Conservation (phyloP, 2,113 vertebrate species). For the Maccullochella peelii region DNA sequence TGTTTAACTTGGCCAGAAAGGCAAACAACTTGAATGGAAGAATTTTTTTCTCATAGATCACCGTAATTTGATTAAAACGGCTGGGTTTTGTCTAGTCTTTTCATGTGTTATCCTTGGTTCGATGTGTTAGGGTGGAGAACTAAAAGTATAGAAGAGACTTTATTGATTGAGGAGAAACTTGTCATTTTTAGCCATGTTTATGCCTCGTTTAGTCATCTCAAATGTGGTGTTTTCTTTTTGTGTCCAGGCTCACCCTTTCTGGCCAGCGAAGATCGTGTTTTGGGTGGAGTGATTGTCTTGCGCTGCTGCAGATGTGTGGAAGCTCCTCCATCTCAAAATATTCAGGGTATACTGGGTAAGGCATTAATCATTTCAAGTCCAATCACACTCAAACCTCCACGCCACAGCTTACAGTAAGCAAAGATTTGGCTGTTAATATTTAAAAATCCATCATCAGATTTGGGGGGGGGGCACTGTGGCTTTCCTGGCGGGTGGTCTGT, state of each 20-base stretch:
- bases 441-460: constrained; percentile 41
- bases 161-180: constrained; percentile 12
- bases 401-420: not conserved
- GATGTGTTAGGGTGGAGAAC: constrained; percentile 7
- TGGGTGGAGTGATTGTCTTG: constrained; percentile 97
- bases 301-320: constrained; percentile 93
- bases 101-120: constrained; percentile 19
- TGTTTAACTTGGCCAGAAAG: constrained; percentile 64
- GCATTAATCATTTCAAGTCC: constrained; percentile 16
- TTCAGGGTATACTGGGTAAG: constrained; percentile 94
- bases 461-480: not conserved
- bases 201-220: not conserved
- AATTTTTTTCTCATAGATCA: constrained; percentile 23
- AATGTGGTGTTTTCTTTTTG: constrained; percentile 54
- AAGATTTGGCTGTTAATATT: constrained; percentile 33
- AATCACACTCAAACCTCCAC: not conserved
- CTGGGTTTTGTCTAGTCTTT: constrained; percentile 25
- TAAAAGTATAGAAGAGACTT: not conserved
- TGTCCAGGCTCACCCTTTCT: constrained; percentile 94
- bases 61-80: constrained; percentile 24
- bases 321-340: constrained; percentile 86
- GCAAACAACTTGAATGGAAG: constrained; percentile 39
- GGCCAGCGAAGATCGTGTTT: constrained; percentile 94
- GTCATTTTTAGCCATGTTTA: constrained; percentile 3
- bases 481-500: constrained; percentile 73